Evolutionary conservation across 64 coral and sea anemone genomes (phyloP), one percentile per base, ranked within the genome.

Genomic region (Pocillopora verrucosa): DNA sequence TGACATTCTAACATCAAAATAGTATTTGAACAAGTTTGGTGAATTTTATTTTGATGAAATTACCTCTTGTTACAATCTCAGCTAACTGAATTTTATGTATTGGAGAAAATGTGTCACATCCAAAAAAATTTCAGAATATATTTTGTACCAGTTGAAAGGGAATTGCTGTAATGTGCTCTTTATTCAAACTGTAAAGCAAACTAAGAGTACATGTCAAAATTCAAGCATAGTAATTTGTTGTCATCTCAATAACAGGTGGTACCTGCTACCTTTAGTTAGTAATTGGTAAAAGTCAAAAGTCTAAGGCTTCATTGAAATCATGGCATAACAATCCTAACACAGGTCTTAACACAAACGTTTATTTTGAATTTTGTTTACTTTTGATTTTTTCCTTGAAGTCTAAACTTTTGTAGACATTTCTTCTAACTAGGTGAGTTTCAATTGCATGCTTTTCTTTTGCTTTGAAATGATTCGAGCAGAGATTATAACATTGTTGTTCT

Each of bases 41-140:
- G 22, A 72, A 30, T 85, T 85, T 72, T 72, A 57, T 85, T 85
- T 85, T 72, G 19, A 57, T 4, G 20, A 24, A n/a, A n/a, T n/a
- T 11, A 24, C 15, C 24, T 16, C 24, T 68, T 22, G 19, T 9
- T 2, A 9, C n/a, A 70, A 70, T 70, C 0, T 70, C 20, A 30
- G 67, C 67, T 24, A 1, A 30, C 30, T 30, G 30, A 30, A 70
- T 70, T 70, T 30, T 70, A 70, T 70, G 22, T 70, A 24, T 30
- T 7, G 22, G 2, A 25, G 25, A 24, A 70, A 70, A 11, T n/a
- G 22, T 10, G 7, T n/a, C 67, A 25, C 25, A 20, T 22, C 16
- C 16, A n/a, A 67, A 16, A 78, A 78, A 16, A 58, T n/a, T n/a
- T 77, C 41, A 51, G 3, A 51, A 51, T 3, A 4, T 51, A 51